These are phyloP conservation scores for Asarcornis scutulata DNA, from an alignment of 2,113 vertebrate species.

Conservation along the genomic window DNA sequence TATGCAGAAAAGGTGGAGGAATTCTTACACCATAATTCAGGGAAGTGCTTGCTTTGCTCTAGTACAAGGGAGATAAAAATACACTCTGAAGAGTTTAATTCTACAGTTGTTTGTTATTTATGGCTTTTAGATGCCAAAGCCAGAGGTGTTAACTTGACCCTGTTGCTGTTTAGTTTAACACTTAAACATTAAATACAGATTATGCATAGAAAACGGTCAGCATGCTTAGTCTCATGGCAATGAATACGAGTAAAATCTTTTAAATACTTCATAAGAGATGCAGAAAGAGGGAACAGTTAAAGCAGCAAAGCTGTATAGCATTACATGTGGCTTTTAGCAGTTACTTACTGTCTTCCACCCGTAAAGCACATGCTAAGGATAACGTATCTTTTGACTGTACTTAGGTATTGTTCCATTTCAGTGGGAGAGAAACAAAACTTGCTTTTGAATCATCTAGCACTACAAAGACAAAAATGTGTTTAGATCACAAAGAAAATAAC, in stretches of 20 bases:
- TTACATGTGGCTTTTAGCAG: neutral
- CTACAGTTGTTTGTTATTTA: neutral
- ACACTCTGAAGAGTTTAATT: accelerated
- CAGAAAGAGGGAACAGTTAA: neutral
- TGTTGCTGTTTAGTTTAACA: neutral
- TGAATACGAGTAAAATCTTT: neutral
- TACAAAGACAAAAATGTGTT: neutral
- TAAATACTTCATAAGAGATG: neutral
- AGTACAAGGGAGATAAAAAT: neutral
- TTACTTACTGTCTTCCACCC: neutral
- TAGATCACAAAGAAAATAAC: neutral
- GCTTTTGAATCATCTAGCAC: neutral
- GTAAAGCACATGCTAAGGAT: neutral
- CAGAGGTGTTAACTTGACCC: neutral
- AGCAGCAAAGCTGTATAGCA: neutral
- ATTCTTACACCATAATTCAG: neutral
- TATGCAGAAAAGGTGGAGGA: neutral
- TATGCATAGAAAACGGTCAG: neutral
- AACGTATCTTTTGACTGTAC: neutral
- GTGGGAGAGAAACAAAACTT: neutral
- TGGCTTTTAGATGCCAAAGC: neutral
- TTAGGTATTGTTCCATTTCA: neutral
- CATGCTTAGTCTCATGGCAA: neutral
- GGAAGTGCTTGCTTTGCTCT: neutral
- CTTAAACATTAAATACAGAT: neutral